Evolutionary conservation across 35 echinoderm and acorn worm species (phyloP).

Genomic region (Lytechinus variegatus): DNA sequence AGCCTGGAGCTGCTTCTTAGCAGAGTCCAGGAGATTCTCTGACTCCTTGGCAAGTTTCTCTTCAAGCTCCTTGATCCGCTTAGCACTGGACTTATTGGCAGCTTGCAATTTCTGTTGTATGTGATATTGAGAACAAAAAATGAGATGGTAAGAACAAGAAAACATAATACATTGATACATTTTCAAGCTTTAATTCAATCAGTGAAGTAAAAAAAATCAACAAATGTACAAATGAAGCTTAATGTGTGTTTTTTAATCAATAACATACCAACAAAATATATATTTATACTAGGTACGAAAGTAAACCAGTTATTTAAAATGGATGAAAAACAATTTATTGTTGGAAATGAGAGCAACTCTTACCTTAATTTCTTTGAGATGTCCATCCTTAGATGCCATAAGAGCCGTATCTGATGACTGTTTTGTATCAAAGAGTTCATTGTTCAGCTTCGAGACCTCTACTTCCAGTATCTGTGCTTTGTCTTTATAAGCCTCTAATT

Average conservation of each 20-base stretch:
- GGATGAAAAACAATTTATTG: not conserved
- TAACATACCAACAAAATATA: not conserved
- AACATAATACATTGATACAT: not conserved
- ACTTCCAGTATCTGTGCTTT: conserved; percentile 29
- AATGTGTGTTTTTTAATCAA: not conserved
- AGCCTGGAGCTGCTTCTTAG: conserved; percentile 45
- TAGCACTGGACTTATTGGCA: conserved; percentile 44
- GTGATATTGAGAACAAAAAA: too few species aligned
- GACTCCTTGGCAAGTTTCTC: conserved; percentile 37
- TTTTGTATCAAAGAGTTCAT: not conserved
- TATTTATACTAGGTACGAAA: not conserved
- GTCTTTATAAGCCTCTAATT: conserved; percentile 55
- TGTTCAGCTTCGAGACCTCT: conserved; percentile 27
- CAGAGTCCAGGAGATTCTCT: conserved; percentile 63
- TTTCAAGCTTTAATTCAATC: not conserved
- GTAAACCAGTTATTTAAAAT: not conserved
- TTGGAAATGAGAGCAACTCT: not conserved
- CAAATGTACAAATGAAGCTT: not conserved
- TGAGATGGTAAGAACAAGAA: not conserved
- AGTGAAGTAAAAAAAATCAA: not conserved
- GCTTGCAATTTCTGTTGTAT: conserved; percentile 61
- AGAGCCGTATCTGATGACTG: not conserved
- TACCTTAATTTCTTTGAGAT: conserved; percentile 16
- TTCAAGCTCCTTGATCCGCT: conserved; percentile 60
- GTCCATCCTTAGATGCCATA: not conserved